Conservation (phyloP, 2,888 invertebrate genomes). For the Malachius bipustulatus region DNA sequence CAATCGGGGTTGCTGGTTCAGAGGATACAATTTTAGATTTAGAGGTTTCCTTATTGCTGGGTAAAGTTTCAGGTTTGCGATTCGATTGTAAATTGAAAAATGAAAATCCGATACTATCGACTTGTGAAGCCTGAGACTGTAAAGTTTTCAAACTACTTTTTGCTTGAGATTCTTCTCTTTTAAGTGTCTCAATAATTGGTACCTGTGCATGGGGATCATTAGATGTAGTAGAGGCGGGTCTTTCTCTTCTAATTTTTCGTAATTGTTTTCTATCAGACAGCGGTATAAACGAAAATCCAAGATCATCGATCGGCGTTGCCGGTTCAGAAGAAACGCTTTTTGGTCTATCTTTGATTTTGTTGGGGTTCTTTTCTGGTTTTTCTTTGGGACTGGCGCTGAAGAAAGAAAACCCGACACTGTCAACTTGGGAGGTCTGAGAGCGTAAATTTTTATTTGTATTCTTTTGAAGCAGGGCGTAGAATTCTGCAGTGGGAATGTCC, state of each 20-base stretch:
- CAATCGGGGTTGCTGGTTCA: no score
- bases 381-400: constrained; percentile 11
- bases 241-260: constrained; percentile 10
- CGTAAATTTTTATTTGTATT: constrained; percentile 8
- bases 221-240: neutral
- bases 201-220: no score
- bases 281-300: constrained; percentile 22
- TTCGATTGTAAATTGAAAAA: no score
- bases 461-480: constrained; percentile 7
- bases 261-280: constrained; percentile 20
- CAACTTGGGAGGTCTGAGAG: constrained; percentile 7
- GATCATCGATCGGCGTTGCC: constrained; percentile 9
- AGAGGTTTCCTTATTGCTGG: no score
- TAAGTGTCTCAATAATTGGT: no score
- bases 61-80: no score
- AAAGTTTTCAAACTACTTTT: no score
- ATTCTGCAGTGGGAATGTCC: constrained; percentile 4
- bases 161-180: constrained; percentile 16
- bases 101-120: no score
- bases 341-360: constrained; percentile 4
- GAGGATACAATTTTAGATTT: no score
- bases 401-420: constrained; percentile 18
- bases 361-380: constrained; percentile 9
- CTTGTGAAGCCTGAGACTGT: no score
- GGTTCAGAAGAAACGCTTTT: neutral